These are phyloP conservation scores for Myanophis thanlyinensis DNA, from an alignment of 2,113 vertebrate species.

Conservation along the genomic window DNA sequence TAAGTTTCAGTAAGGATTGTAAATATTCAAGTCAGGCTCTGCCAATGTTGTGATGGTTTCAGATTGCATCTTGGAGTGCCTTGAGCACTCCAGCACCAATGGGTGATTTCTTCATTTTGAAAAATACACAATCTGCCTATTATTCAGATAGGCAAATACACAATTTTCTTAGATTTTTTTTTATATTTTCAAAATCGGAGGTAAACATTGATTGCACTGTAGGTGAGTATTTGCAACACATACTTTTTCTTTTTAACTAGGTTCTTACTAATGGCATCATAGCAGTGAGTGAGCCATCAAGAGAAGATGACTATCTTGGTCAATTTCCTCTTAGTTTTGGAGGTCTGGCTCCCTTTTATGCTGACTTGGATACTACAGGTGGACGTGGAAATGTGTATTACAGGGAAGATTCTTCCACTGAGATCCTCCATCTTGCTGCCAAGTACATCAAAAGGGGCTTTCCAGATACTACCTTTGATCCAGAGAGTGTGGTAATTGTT, in stretches of 20 bases:
- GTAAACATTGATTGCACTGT: not conserved
- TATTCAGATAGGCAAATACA: not conserved
- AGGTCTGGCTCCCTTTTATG: slow-evolving; percentile 81
- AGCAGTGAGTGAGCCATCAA: slow-evolving; percentile 74
- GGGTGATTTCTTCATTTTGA: not conserved
- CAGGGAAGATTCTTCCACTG: slow-evolving; percentile 78
- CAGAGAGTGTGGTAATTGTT: slow-evolving; percentile 75
- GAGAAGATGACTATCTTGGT: slow-evolving; percentile 76
- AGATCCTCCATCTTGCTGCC: slow-evolving; percentile 66
- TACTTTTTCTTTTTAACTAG: slow-evolving; percentile 62
- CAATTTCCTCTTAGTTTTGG: slow-evolving; percentile 82
- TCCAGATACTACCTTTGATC: slow-evolving; percentile 72
- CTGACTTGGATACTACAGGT: slow-evolving; percentile 85
- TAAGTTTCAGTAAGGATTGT: not conserved
- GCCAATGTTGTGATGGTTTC: not conserved
- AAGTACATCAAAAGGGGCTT: slow-evolving; percentile 80
- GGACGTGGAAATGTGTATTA: slow-evolving; percentile 80
- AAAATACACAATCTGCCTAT: not conserved
- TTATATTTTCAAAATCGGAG: not conserved
- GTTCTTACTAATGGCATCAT: slow-evolving; percentile 88
- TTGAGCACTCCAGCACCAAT: not conserved
- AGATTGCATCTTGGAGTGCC: not conserved
- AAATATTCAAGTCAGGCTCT: not conserved
- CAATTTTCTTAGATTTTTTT: not conserved
- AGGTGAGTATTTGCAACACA: not conserved